Evolutionary conservation across 2,888 invertebrate genomes (phyloP).

Genomic region (Flexamia atlantica): DNA sequence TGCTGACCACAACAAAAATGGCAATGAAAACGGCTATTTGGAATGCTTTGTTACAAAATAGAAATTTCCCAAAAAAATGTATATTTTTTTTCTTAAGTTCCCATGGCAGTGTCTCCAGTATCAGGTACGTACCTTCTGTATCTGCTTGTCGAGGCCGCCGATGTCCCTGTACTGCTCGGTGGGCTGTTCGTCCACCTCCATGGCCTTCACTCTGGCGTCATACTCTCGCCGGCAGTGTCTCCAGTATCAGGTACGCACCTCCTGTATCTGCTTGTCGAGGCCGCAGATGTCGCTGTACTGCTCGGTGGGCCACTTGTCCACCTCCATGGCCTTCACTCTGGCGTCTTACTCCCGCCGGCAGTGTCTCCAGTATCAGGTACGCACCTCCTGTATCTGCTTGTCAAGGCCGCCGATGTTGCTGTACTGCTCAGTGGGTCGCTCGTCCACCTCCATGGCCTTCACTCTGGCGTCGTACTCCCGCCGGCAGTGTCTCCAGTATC

Average conservation of each 20-base stretch:
- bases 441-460: constrained; percentile 99
- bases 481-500: constrained; percentile 97
- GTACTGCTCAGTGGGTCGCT: constrained; percentile 99
- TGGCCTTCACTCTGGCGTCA: constrained; percentile 98
- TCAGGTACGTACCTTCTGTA: constrained; percentile 79
- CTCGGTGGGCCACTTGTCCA: constrained; percentile 98
- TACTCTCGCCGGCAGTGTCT: constrained; percentile 98
- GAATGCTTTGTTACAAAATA: too few species aligned
- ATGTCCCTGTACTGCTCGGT: constrained; percentile 99
- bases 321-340: too few species aligned
- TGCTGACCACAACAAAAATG: too few species aligned
- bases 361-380: neutral
- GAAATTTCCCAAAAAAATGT: too few species aligned
- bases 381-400: constrained; percentile 92
- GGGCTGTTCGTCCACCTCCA: constrained; percentile 99
- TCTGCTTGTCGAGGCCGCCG: constrained; percentile 99
- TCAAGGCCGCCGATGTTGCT: constrained; percentile 99
- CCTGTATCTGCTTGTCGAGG: constrained; percentile 97
- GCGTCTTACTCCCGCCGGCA: too few species aligned
- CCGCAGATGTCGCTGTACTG: constrained; percentile 97
- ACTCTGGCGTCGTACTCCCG: constrained; percentile 98
- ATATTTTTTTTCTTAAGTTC: too few species aligned
- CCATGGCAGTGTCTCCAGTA: neutral
- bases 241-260: constrained; percentile 99
- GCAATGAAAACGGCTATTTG: too few species aligned